Percentiles rank a stretch among this genome's conserved stretches.
Evolutionary conservation across 64 coral and sea anemone genomes (phyloP).

Genomic region (Porites lutea): DNA sequence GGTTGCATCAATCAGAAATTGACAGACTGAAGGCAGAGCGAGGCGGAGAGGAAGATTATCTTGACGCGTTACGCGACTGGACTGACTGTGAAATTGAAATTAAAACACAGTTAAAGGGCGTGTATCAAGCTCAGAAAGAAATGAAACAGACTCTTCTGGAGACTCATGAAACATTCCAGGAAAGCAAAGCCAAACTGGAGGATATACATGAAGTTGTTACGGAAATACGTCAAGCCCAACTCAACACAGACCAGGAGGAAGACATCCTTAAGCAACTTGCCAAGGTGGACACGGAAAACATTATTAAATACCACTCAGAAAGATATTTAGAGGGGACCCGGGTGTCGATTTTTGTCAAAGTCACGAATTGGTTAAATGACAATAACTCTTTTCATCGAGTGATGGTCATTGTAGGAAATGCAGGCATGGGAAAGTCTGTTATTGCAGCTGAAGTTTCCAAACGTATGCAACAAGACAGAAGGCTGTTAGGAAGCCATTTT

Average conservation of each 20-base stretch:
- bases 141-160: not conserved
- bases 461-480: constrained; percentile 7
- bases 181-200: too few species aligned
- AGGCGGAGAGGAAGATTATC: constrained; percentile 8
- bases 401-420: constrained; percentile 33
- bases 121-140: not conserved
- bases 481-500: constrained; percentile 64
- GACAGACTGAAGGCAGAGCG: not conserved
- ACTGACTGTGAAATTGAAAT: not conserved
- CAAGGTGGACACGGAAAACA: not conserved
- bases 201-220: too few species aligned
- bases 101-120: too few species aligned
- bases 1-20: constrained; percentile 12
- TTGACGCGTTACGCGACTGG: not conserved
- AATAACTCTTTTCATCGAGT: not conserved
- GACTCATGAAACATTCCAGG: too few species aligned
- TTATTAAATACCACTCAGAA: not conserved
- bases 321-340: not conserved
- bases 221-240: too few species aligned
- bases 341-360: not conserved
- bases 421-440: constrained; percentile 77
- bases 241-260: not conserved
- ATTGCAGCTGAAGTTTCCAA: constrained; percentile 47
- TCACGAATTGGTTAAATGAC: not conserved
- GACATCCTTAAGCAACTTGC: not conserved